Percentiles rank a stretch among this genome's conserved stretches.
phyloP scores from a whole-genome alignment of 2,113 vertebrate species.

The Cyprinus carpio region DNA sequence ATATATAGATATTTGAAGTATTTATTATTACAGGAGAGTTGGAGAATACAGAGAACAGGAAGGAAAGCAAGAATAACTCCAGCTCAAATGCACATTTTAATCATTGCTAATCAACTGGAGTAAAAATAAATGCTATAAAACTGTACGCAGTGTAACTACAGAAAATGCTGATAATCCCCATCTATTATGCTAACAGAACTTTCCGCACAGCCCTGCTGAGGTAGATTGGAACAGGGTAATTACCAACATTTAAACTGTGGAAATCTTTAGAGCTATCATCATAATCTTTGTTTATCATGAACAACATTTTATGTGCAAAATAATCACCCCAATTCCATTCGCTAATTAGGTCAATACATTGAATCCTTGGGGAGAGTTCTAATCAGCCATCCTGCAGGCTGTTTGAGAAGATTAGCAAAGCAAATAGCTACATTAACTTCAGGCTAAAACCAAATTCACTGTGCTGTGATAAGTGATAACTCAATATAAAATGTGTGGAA shows the following conservation, averaged over 20 bases:
- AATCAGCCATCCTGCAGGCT: conserved; percentile 42
- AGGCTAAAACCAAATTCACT: conserved; percentile 4
- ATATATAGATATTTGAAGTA: too few species aligned
- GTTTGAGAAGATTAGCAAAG: conserved; percentile 43
- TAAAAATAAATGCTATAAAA: conserved; percentile 8
- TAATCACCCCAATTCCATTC: conserved; percentile 45
- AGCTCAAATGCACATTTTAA: background rate
- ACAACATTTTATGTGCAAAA: conserved; percentile 52
- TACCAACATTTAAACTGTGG: conserved; percentile 51
- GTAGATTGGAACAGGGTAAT: conserved; percentile 50
- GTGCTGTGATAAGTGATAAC: background rate
- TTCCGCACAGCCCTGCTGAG: conserved; percentile 35
- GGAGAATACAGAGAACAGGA: background rate
- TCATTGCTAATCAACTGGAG: conserved; percentile 3
- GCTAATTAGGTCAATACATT: conserved; percentile 58
- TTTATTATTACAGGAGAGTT: background rate
- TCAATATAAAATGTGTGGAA: background rate
- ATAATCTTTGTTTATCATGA: conserved; percentile 51
- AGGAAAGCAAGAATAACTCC: background rate
- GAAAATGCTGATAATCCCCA: conserved; percentile 34
- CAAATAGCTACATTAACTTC: conserved; percentile 38
- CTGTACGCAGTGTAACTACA: conserved; percentile 32
- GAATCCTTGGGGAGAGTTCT: conserved; percentile 44
- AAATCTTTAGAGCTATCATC: conserved; percentile 55
- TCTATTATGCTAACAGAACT: conserved; percentile 43